These are phyloP conservation scores for Cirrhinus molitorella DNA, from an alignment of 2,797 vertebrate species.

Conservation along the genomic window DNA sequence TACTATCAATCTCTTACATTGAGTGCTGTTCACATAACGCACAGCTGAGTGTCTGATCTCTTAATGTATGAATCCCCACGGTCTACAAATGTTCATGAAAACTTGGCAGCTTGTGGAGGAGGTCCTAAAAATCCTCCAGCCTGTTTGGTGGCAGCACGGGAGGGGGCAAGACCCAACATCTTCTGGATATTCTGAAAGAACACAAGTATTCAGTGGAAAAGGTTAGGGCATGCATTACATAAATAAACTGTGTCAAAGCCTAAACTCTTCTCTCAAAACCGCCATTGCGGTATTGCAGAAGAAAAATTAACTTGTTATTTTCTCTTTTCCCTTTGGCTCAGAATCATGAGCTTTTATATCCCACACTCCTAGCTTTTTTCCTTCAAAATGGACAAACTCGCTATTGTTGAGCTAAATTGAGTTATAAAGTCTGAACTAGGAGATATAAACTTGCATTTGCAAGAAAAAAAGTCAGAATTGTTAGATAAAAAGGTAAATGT, in stretches of 20 bases:
- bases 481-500: no score
- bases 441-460: no score
- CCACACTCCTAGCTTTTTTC: no score
- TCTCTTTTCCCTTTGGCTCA: no score
- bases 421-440: no score
- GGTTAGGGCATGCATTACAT: not conserved
- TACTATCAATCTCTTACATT: conserved; percentile 39
- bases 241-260: not conserved
- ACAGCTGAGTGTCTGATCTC: not conserved
- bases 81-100: conserved; percentile 80
- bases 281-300: not conserved
- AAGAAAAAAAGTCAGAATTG: no score
- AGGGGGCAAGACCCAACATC: conserved; percentile 95
- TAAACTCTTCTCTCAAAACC: conserved; percentile 1
- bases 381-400: no score
- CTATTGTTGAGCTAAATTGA: no score
- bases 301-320: no score
- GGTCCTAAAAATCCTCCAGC: conserved; percentile 97
- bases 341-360: no score
- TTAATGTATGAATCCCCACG: not conserved
- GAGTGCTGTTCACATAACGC: conserved; percentile 9
- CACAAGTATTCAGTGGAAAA: conserved; percentile 34
- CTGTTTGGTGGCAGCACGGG: conserved; percentile 96
- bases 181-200: conserved; percentile 95
- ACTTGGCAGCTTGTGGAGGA: conserved; percentile 95